Evolutionary conservation across 2,113 vertebrate species (phyloP).

Genomic region (Cyanistes caeruleus): DNA sequence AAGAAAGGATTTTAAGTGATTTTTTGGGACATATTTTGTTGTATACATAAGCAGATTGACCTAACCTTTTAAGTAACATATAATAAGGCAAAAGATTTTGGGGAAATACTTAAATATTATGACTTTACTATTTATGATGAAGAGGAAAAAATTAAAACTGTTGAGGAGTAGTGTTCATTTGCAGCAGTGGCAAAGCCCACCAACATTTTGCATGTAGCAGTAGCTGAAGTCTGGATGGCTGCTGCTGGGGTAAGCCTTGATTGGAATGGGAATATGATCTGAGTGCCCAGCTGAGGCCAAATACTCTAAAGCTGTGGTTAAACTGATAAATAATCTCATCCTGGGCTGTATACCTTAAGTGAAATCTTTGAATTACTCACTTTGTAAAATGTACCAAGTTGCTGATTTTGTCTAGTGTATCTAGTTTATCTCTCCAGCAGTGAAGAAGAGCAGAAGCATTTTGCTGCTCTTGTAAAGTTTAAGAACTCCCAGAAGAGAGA

Average conservation of each 20-base stretch:
- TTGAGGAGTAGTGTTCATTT: neutral
- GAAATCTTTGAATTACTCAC: neutral
- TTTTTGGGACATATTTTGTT: neutral
- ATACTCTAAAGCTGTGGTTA: neutral
- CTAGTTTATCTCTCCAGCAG: neutral
- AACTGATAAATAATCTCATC: neutral
- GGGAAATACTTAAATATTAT: neutral
- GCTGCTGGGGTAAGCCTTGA: neutral
- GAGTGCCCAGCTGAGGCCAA: neutral
- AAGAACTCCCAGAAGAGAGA: neutral
- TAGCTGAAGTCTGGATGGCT: neutral
- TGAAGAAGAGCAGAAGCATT: neutral
- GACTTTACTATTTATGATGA: neutral
- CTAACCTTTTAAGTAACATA: neutral
- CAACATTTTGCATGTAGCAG: neutral
- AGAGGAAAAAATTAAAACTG: neutral
- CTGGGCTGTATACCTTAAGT: neutral
- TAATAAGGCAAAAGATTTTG: neutral
- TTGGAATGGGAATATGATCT: neutral
- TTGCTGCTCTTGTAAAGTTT: neutral
- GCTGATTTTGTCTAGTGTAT: neutral
- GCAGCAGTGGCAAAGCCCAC: neutral
- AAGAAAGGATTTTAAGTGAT: neutral
- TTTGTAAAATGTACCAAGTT: neutral
- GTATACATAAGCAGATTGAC: neutral